Conservation (phyloP, 2,888 invertebrate species). For the Trimorus sp. region DNA sequence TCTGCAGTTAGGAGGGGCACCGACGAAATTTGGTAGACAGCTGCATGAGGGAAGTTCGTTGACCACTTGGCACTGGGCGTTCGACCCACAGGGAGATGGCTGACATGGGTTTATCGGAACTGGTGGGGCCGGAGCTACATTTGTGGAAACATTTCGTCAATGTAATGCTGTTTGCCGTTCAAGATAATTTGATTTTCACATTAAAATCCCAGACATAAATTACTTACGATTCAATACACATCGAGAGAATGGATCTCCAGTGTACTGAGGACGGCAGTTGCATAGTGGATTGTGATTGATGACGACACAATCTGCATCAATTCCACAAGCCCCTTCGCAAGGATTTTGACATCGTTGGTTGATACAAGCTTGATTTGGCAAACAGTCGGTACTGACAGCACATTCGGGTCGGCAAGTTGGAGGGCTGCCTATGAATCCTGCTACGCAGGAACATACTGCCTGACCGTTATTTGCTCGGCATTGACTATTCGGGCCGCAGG, state of each 20-base stretch:
- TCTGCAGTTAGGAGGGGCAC: slow-evolving; percentile 89
- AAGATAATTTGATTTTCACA: no score
- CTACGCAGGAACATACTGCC: slow-evolving; percentile 91
- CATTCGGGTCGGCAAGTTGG: slow-evolving; percentile 84
- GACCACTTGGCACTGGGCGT: slow-evolving; percentile 87
- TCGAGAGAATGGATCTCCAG: slow-evolving; percentile 89
- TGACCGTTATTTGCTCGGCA: slow-evolving; percentile 83
- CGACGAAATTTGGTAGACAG: slow-evolving; percentile 86
- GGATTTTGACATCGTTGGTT: slow-evolving; percentile 81
- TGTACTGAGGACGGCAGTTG: slow-evolving; percentile 83
- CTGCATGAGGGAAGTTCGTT: slow-evolving; percentile 89
- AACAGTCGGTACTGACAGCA: slow-evolving; percentile 81
- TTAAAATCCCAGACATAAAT: no score
- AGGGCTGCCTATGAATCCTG: slow-evolving; percentile 88
- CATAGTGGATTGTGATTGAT: slow-evolving; percentile 83
- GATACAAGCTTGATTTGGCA: slow-evolving; percentile 84
- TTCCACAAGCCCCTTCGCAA: slow-evolving; percentile 81
- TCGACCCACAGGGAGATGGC: slow-evolving; percentile 92
- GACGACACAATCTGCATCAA: slow-evolving; percentile 81
- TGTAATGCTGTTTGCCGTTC: neutral
- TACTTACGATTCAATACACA: slow-evolving; percentile 82
- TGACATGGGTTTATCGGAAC: slow-evolving; percentile 86
- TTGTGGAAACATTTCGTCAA: neutral
- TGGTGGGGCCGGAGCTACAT: slow-evolving; percentile 53
- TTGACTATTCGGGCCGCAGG: slow-evolving; percentile 84